Percentiles rank a stretch among this genome's conserved stretches.
Conservation (phyloP, 2,888 invertebrate species). For the Apoderus coryli region DNA sequence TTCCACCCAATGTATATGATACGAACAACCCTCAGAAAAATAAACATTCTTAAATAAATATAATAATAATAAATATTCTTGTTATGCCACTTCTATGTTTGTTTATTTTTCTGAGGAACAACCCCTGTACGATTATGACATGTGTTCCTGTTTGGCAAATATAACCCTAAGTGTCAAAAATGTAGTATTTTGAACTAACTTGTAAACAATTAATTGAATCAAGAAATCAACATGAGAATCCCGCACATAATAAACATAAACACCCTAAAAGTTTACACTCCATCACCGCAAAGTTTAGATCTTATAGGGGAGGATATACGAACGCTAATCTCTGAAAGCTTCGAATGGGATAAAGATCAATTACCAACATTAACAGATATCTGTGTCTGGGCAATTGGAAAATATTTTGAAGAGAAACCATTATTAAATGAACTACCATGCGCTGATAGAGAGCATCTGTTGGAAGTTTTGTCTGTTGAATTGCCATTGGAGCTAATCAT, state of each 20-base stretch:
- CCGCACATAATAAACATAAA: slow-evolving; percentile 26
- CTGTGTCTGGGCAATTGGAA: slow-evolving; percentile 36
- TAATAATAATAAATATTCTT: too few relatives aligned
- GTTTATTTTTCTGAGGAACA: too few relatives aligned
- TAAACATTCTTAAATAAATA: too few relatives aligned
- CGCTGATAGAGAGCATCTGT: slow-evolving; percentile 41
- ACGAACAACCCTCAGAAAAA: too few relatives aligned
- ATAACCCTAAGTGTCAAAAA: too few relatives aligned
- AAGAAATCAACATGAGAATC: slow-evolving; percentile 20
- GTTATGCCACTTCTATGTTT: too few relatives aligned
- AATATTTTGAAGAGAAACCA: slow-evolving; percentile 37
- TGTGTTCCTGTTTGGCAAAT: too few relatives aligned
- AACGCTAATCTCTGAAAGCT: slow-evolving; percentile 37
- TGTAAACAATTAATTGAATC: too few relatives aligned
- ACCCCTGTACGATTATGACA: too few relatives aligned
- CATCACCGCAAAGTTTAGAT: slow-evolving; percentile 24
- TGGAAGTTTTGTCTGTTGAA: slow-evolving; percentile 44
- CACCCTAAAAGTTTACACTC: slow-evolving; percentile 34
- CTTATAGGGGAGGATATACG: slow-evolving; percentile 31
- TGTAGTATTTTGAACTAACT: too few relatives aligned
- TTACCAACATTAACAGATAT: slow-evolving; percentile 34
- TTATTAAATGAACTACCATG: slow-evolving; percentile 40
- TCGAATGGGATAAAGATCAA: slow-evolving; percentile 37
- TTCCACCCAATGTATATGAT: too few relatives aligned
- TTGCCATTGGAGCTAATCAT: slow-evolving; percentile 42